Base-by-base conservation (phyloP, 2,113 vertebrate species). In the Zapornia atra region DNA sequence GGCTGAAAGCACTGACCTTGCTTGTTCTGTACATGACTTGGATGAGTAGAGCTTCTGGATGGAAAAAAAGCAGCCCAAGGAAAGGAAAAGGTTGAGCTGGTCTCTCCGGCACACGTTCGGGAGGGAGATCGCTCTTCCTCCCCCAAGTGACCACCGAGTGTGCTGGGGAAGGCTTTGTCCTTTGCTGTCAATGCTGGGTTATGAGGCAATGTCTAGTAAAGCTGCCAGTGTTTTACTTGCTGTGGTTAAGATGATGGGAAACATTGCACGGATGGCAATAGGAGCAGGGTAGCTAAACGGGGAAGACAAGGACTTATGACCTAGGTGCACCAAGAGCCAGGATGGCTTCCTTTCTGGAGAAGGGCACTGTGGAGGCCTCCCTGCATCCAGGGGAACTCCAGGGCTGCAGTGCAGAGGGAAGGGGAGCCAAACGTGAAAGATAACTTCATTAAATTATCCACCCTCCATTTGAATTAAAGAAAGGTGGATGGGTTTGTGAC, bases 31-130 rank as follows among this genome's bases (percentile, higher is more conserved):
- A 53, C 78, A 61, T 85, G 89, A 90, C 78, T 90, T 82, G 84
- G 86, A 94, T 42, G 16, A 29, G 36, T 28, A 79, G 65, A 91
- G 29, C 76, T 88, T 84, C 72, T 91, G 59, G 64, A 69, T 46
- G 14, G 7, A 3, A 14, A 44, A 56, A n/a, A 57, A 68, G 5
- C 28, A 64, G 48, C 10, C 33, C 5, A 17, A 33, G 53, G 50
- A 80, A 57, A 22, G 72, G 28, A 26, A 46, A 46, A 90, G 14
- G 22, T 66, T 44, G 33, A 24, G 11, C 31, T 29, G 54, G 54
- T 21, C 28, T 70, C 53, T 82, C 61, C 22, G 19, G n/a, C n/a
- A 28, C 7, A 9, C 1, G 4, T 5, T 69, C 0, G 0, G 2
- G 18, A 63, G 5, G 11, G 19, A 65, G 10, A 34, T n/a, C 6